Base-by-base conservation (phyloP, 2,113 vertebrate genomes). In the Dipodomys stephensi region DNA sequence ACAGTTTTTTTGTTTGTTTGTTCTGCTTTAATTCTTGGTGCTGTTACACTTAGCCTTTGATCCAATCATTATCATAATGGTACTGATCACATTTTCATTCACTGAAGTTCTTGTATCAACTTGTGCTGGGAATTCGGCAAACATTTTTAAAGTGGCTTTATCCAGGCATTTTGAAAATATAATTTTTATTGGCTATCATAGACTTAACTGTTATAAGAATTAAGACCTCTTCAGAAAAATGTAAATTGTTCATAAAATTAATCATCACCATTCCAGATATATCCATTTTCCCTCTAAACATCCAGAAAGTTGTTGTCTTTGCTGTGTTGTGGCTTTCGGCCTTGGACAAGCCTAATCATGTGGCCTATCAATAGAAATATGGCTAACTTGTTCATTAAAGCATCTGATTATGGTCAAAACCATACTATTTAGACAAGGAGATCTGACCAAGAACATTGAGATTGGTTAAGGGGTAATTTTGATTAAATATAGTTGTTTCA, bases 241-340 rank as follows among this genome's bases (percentile, higher is more conserved):
- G 13, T 11, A 90, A 92, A 90, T 73, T 7, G 32, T 1, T 83
- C 69, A 10, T 83, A 27, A 84, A 93, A 71, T 90, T 91, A 2
- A 81, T 69, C 12, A 83, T 88, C 11, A 65, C 7, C 76, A 3
- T 74, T 94, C 22, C 18, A 94, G 39, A 92, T 78, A 39, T 7
- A 78, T 74, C 86, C 53, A 57, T 57, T 57, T 88, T 77, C n/a
- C 16, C 32, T 76, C 8, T 39, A 65, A 86, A 35, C 6, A 69
- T 69, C 80, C 30, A 77, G 8, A 32, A 19, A 81, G 20, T 95
- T 12, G 9, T 76, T 93, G 87, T 87, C n/a, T 88, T 93, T 94
- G 13, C 28, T 91, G 23, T 49, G 30, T 6, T 90, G 9, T 76
- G 65, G 49, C 16, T 87, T 68, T 76, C 69, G 49, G 88, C 49